Percentiles rank a stretch among this genome's conserved stretches.
These are phyloP conservation scores for Ommatoiulus sabulosus DNA, from an alignment of 2,888 invertebrate species.

Conservation along the genomic window DNA sequence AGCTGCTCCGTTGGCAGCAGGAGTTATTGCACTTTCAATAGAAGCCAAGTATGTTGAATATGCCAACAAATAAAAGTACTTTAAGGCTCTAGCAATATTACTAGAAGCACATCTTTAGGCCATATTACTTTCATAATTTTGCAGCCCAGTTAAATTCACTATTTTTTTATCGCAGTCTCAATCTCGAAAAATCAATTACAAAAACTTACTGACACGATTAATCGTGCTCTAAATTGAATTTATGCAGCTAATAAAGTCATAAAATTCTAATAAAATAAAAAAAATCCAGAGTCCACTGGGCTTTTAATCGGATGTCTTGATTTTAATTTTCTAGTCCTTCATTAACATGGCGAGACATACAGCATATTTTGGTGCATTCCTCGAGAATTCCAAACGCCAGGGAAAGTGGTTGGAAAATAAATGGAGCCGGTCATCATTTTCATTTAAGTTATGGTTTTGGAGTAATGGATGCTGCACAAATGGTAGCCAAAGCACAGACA, in stretches of 20 bases:
- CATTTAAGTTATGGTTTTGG: conserved; percentile 61
- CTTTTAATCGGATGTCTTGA: neutral
- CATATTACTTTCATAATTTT: no score
- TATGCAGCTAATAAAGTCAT: no score
- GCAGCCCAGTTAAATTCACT: no score
- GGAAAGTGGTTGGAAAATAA: conserved; percentile 61
- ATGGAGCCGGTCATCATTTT: conserved; percentile 61
- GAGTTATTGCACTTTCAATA: conserved; percentile 68
- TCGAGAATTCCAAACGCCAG: conserved; percentile 60
- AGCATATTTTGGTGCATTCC: conserved; percentile 61
- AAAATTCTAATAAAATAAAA: no score
- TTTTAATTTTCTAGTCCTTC: conserved; percentile 59
- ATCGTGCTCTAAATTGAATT: no score
- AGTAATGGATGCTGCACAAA: conserved; percentile 60
- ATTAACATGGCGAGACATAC: conserved; percentile 63
- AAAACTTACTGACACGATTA: no score
- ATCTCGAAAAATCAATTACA: no score
- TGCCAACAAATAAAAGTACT: neutral
- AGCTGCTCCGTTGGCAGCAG: conserved; percentile 69
- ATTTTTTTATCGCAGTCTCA: no score
- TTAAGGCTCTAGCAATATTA: no score
- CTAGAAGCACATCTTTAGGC: no score
- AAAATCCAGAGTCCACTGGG: no score
- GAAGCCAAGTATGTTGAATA: conserved; percentile 63
- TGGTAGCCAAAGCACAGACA: conserved; percentile 59